Percentiles rank a stretch among this genome's conserved stretches.
These are phyloP conservation scores for Aselliscus stoliczkanus DNA, from an alignment of 2,797 vertebrate genomes.

Conservation along the genomic window DNA sequence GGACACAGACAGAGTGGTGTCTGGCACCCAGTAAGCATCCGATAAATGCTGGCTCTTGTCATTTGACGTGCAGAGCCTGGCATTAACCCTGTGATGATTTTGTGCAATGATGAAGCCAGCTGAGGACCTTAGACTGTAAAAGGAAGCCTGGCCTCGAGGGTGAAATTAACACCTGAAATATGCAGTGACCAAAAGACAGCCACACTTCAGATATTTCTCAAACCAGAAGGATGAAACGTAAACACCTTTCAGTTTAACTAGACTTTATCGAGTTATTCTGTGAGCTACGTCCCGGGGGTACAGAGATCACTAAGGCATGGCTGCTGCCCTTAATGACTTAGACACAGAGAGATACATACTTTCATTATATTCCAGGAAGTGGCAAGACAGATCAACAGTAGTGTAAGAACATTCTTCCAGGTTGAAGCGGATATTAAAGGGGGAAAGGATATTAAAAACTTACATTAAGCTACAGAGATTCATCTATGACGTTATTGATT, in stretches of 20 bases:
- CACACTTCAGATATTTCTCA: not conserved
- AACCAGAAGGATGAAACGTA: not conserved
- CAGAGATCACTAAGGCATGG: not conserved
- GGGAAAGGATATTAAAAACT: not conserved
- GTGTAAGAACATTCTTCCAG: not conserved
- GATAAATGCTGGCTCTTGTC: not conserved
- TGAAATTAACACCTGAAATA: not conserved
- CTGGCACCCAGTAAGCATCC: not conserved
- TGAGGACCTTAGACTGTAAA: not conserved
- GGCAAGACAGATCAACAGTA: not conserved
- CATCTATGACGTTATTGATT: not conserved
- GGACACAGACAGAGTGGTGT: not conserved
- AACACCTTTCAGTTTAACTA: not conserved
- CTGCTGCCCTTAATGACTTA: not conserved
- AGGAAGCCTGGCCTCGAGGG: not conserved
- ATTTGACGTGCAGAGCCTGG: not conserved
- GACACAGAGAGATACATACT: not conserved
- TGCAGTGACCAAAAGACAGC: not conserved
- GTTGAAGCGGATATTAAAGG: not conserved
- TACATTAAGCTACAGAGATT: not conserved
- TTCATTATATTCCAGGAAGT: not conserved
- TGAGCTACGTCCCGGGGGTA: not conserved
- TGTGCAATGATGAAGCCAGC: not conserved
- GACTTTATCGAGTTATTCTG: not conserved
- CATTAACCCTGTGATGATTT: not conserved